A percentile compares a stretch with the other conserved stretches of the same genome.
These are phyloP conservation scores for Leptinotarsa tumamoca DNA, from an alignment of 2,888 invertebrate species.

Conservation along the genomic window DNA sequence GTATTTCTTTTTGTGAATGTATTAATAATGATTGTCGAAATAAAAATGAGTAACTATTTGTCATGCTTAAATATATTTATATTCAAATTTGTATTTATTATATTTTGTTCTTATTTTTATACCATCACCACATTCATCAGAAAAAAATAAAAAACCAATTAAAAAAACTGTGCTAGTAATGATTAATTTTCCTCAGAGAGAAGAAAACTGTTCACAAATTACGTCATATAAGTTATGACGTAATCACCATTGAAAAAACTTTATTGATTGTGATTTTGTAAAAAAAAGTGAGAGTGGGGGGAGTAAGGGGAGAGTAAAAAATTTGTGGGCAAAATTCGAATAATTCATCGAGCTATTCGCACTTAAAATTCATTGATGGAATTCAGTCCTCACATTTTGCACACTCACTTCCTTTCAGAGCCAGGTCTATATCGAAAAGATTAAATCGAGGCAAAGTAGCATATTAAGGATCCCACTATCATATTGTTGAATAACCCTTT, in stretches of 20 bases:
- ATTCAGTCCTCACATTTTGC: too few relatives aligned
- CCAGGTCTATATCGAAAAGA: too few relatives aligned
- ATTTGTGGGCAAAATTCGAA: background rate
- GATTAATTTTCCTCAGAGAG: too few relatives aligned
- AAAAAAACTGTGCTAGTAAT: too few relatives aligned
- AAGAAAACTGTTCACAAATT: too few relatives aligned
- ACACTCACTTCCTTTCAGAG: background rate
- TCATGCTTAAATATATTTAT: background rate
- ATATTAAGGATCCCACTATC: too few relatives aligned
- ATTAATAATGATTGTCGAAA: constrained; percentile 33
- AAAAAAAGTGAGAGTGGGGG: constrained; percentile 4
- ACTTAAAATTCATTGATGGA: background rate
- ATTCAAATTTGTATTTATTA: constrained; percentile 14
- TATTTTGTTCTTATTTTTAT: background rate
- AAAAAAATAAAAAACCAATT: background rate
- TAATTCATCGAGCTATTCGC: constrained; percentile 6
- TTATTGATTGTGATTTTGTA: constrained; percentile 2
- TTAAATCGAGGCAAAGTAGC: too few relatives aligned
- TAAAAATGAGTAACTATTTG: constrained; percentile 38
- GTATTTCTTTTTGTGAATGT: constrained; percentile 43
- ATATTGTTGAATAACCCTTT: too few relatives aligned
- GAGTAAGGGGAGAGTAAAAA: constrained; percentile 18
- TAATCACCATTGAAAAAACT: constrained; percentile 25
- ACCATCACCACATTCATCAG: background rate
- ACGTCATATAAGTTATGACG: background rate